Base-by-base conservation (phyloP, 53 echinoderm and acorn worm genomes). In the Antedon mediterranea region DNA sequence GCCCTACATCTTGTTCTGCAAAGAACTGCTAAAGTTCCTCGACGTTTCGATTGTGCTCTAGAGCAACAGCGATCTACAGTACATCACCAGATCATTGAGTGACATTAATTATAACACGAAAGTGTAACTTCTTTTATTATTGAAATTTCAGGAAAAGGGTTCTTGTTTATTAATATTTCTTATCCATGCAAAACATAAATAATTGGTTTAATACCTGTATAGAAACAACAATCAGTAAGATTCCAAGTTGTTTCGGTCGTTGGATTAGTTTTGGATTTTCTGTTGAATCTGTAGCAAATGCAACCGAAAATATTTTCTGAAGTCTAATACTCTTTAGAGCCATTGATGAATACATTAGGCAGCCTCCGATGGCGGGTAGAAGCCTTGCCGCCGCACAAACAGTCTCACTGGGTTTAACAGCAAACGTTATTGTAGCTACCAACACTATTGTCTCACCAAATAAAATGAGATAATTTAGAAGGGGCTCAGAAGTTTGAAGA, bases 271-370 rank as follows among this genome's bases (percentile, higher is more conserved):
- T 26, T 3, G 90, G 88, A 41, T 90, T 85, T 72, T 90, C 84
- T 30, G 84, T 85, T 29, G 88, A 88, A 32, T 80, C 83, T 15
- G 90, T 90, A 44, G 77, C 86, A 74, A 81, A 81, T 1, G 93
- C 93, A 31, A 84, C 85, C 81, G 78, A 76, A 79, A 84, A 90
- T 6, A 89, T 87, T 13, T 89, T 88, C 74, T 90, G 90, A 74
- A 86, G 78, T 34, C 90, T 79, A 7, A 89, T 75, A 37, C 85
- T 82, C 79, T 90, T 93, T 70, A 90, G 57, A 0, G 86, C 90
- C 31, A 93, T 85, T 0, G 93, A 90, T 30, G 83, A 86, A 57
- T 89, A 93, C 70, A 93, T 84, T 31, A 93, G 75, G 20, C 87
- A 72, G 32, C 83, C 86, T 4, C 80, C 84, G 15, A 93, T 31